Base-by-base conservation (phyloP, 2,888 invertebrate species). In the Lepeophtheirus nordmannii region DNA sequence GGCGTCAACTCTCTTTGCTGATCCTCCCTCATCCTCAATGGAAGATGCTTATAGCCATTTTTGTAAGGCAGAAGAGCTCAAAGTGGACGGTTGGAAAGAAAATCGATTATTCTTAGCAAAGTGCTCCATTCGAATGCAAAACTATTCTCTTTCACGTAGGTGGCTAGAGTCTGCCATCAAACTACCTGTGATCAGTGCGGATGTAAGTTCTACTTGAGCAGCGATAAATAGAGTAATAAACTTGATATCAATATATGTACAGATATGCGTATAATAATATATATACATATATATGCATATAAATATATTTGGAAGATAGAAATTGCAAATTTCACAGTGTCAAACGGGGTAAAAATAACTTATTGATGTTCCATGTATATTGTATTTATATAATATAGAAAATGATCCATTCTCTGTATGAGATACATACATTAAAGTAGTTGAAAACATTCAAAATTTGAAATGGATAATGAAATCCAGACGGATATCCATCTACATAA, bases 1-100 rank as follows among this genome's bases (percentile, higher is more conserved):
- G 14, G 85, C 85, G 9, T 74, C 81, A 9, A 79, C 83, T 9
- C 72, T 86, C 40, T 84, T 82, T 74, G 80, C 81, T 2, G 80
- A 81, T 67, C 80, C 82, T n/a, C 85, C 85, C 10, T 76, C 74
- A 67, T 79, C 82, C 1, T 81, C 82, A 0, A 79, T 80, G 66
- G 78, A 81, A 58, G 85, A 85, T 68, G 84, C 85, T 1, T 74
- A 83, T 37, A 71, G 74, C 17, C 75, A 79, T 71, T 81, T 83
- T 69, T 69, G 79, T 67, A 74, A 77, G 40, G 81, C 82, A 7
- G 82, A 82, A 69, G 74, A 74, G 61, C 72, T 82, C n/a, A 75
- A 77, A 37, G 72, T 72, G 5, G 72, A 75, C 39, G 79, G 80
- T 8, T 80, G 82, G 77, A 79, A 82, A 70, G 82, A 82, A 70